These are phyloP conservation scores for Malurus melanocephalus DNA, from an alignment of 2,113 vertebrate species.

Conservation along the genomic window DNA sequence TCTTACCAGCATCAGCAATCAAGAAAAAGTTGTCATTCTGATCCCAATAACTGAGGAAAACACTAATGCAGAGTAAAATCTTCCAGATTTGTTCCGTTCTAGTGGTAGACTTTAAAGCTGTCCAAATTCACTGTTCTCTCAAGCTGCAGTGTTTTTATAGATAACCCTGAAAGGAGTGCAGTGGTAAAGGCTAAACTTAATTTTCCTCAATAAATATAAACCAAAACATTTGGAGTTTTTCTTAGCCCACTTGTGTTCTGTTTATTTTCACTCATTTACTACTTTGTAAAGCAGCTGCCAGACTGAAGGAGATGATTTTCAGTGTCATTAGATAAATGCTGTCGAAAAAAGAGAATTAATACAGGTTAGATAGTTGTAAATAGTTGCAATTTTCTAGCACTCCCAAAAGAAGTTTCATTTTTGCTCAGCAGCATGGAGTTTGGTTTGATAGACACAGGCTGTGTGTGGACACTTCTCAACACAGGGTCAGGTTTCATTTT, in stretches of 20 bases:
- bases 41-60: neutral
- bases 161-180: neutral
- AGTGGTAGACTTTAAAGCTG: neutral
- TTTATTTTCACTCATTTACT: neutral
- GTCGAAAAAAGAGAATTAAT: neutral
- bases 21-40: neutral
- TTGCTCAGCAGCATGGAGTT: neutral
- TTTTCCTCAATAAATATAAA: neutral
- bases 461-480: neutral
- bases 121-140: neutral
- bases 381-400: neutral
- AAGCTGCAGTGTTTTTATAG: neutral
- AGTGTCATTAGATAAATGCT: neutral
- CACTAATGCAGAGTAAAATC: neutral
- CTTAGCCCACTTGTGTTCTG: neutral
- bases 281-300: neutral
- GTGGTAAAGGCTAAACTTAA: neutral
- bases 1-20: neutral
- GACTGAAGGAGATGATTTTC: neutral
- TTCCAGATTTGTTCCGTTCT: neutral
- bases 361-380: neutral
- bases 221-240: fast-evolving
- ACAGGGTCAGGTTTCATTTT: neutral
- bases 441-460: neutral
- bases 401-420: neutral